Conservation (phyloP, 2,797 vertebrate species). For the Emydoidea blandingii region DNA sequence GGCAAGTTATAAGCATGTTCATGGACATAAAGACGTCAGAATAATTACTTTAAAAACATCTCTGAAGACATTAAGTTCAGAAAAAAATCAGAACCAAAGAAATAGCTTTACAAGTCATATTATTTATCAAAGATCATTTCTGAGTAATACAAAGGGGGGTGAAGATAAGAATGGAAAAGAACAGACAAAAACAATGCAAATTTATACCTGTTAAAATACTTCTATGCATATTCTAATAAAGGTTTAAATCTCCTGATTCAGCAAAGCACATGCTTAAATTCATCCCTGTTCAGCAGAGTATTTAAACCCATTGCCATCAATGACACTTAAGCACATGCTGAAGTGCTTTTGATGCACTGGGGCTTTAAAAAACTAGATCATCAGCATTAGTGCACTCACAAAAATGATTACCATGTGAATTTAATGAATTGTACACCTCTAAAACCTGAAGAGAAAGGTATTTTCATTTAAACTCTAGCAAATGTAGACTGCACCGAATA, state of each 20-base stretch:
- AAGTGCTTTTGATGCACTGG: background rate
- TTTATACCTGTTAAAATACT: background rate
- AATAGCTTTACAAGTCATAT: rapidly evolving
- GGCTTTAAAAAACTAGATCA: background rate
- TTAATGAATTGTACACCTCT: background rate
- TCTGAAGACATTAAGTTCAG: background rate
- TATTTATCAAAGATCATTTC: background rate
- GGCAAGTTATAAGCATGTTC: background rate
- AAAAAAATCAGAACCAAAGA: background rate
- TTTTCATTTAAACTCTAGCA: background rate
- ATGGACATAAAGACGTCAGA: background rate
- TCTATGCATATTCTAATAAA: background rate
- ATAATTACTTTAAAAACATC: background rate
- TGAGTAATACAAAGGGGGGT: background rate
- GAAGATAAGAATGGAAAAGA: background rate
- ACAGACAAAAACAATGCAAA: background rate
- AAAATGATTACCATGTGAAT: background rate
- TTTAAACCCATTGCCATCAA: background rate
- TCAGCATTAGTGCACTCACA: background rate
- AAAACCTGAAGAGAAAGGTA: background rate
- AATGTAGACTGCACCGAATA: background rate
- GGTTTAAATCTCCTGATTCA: background rate
- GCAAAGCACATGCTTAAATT: background rate
- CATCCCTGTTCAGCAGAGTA: background rate
- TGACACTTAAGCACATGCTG: background rate